These are phyloP conservation scores for Eupithecia subfuscata DNA, from an alignment of 2,888 invertebrate species.

Conservation along the genomic window DNA sequence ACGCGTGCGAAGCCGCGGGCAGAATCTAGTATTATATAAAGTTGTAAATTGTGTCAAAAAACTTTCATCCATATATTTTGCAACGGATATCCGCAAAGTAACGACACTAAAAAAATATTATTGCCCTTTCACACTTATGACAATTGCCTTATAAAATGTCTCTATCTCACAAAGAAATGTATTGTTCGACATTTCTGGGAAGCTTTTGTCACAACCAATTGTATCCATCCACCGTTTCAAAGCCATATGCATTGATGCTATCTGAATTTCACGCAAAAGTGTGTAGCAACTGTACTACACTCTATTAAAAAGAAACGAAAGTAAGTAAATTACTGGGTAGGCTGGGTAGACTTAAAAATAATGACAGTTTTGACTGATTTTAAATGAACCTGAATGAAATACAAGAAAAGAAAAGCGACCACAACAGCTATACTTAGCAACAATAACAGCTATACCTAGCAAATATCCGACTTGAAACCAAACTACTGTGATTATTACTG, in stretches of 20 bases:
- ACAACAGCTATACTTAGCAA: neutral
- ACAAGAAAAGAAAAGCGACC: neutral
- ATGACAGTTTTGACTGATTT: neutral
- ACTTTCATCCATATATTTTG: too few species aligned
- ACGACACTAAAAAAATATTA: neutral
- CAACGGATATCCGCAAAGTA: neutral
- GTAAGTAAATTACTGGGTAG: neutral
- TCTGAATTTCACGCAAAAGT: constrained; percentile 20
- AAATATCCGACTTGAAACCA: neutral
- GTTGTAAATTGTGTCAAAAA: too few species aligned
- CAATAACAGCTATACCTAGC: neutral
- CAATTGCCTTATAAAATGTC: constrained; percentile 45
- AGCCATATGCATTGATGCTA: constrained; percentile 69
- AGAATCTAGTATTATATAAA: too few species aligned
- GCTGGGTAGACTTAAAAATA: neutral
- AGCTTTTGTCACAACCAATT: constrained; percentile 70
- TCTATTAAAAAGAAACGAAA: neutral
- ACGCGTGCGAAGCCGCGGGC: too few species aligned
- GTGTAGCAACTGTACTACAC: constrained; percentile 15
- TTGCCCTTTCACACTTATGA: neutral
- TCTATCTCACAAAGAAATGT: constrained; percentile 51
- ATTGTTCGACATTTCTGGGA: constrained; percentile 54
- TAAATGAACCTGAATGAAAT: neutral
- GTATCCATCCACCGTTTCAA: constrained; percentile 58
- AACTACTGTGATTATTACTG: neutral